Conservation (phyloP, 2,113 vertebrate genomes). For the Grantiella picta region DNA sequence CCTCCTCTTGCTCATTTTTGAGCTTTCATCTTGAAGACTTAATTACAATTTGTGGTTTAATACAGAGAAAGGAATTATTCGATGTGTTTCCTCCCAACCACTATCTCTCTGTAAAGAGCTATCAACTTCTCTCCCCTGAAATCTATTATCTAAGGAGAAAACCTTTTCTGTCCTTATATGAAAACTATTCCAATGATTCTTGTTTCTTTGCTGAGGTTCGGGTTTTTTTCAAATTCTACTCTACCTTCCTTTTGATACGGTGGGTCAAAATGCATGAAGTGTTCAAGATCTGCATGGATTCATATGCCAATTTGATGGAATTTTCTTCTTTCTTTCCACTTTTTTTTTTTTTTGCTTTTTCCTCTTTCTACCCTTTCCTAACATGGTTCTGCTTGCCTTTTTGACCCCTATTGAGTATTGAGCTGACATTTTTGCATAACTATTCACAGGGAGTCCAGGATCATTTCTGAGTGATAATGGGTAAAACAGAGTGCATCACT, state of each 20-base stretch:
- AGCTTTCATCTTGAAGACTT: background rate
- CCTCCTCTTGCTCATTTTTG: background rate
- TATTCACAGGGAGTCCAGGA: background rate
- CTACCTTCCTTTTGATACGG: background rate
- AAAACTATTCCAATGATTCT: background rate
- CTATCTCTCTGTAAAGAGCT: background rate
- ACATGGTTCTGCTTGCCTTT: background rate
- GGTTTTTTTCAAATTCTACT: background rate
- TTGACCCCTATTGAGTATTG: background rate
- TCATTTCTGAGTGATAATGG: background rate
- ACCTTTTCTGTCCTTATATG: background rate
- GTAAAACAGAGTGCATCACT: background rate
- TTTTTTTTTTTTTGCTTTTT: background rate
- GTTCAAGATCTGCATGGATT: background rate
- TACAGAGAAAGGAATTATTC: background rate
- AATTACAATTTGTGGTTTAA: background rate
- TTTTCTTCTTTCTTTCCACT: background rate
- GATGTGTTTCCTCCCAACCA: fast-evolving
- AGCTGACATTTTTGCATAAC: background rate
- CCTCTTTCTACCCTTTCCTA: background rate
- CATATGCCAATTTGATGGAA: background rate
- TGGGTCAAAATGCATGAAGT: background rate
- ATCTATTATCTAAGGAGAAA: background rate
- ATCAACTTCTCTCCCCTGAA: background rate
- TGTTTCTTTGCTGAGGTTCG: background rate